Evolutionary conservation across 2,113 vertebrate species (phyloP), one percentile per base, ranked within the genome.

Genomic region (Marmota monax): DNA sequence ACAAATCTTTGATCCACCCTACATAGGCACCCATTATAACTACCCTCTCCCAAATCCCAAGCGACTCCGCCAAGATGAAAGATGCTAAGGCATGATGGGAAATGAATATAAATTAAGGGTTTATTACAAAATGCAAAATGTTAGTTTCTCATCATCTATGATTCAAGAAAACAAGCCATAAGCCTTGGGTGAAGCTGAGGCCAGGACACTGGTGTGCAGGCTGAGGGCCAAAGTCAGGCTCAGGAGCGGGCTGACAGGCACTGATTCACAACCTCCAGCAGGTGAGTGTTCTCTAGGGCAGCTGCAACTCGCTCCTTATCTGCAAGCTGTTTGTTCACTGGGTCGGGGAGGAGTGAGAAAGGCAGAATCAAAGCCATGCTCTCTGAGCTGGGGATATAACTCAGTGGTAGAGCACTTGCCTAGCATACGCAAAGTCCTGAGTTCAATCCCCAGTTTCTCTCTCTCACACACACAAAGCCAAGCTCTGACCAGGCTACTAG

Each of bases 221-320:
- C 42, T 86, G 17, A 74, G 53, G 56, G n/a, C 27, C 27, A 83
- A 88, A 93, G 67, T 7, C 82, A 7, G 92, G 80, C 7, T 98
- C 96, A 99, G 0, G 98, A 97, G 69, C 98, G 99, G 73, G 98
- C 97, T 32, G 99, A 98, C 90, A 99, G 98, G 95, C 99, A 99
- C 98, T 99, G 99, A 98, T 99, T 99, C 96, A 99, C 99, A 89
- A 99, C 99, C 97, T 99, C 99, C 97, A 99, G 98, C 76, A 99
- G 98, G 39, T 99, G 99, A 2, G 99, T 98, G 96, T 99, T 99
- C 90, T 99, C 99, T 98, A 99, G 95, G 93, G 99, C 99, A 4
- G 99, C 99, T 12, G 99, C 99, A 58, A 99, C 99, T 67, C 99
- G 98, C 95, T 99, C 99, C 97, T 99, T 99, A 98, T 99, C 99